Conservation (phyloP, 1,140 invertebrate species). For the Euglossa dilemma region DNA sequence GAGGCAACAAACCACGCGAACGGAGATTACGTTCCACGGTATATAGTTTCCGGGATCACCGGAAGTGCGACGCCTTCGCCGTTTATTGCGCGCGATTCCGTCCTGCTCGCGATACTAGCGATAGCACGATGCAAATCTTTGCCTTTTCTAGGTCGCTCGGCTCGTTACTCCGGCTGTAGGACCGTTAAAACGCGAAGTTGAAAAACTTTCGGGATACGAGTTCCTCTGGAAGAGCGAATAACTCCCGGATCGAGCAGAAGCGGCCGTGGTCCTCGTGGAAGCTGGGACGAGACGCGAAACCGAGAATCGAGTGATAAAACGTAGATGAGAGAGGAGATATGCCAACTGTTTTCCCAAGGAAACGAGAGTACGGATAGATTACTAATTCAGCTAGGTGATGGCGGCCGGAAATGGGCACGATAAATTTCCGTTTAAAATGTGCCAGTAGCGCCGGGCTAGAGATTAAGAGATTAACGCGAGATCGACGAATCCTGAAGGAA, state of each 20-base stretch:
- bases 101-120: neutral
- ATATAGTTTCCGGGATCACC: neutral
- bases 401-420: neutral
- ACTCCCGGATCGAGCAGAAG: neutral
- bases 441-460: neutral
- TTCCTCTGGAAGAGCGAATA: neutral
- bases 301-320: neutral
- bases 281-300: too few species aligned
- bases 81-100: neutral
- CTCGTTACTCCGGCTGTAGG: neutral
- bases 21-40: neutral
- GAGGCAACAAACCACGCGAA: slow-evolving; percentile 1
- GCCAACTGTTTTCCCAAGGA: neutral
- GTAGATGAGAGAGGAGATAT: neutral
- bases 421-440: slow-evolving; percentile 29
- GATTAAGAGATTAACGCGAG: slow-evolving; percentile 33
- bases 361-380: neutral
- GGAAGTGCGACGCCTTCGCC: neutral
- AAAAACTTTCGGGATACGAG: neutral
- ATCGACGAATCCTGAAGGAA: slow-evolving; percentile 27
- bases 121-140: neutral
- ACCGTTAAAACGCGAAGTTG: neutral
- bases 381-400: neutral
- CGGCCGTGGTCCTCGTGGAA: neutral
- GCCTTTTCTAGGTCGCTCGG: neutral